Percentiles rank a stretch among this genome's conserved stretches.
phyloP scores from a whole-genome alignment of 2,888 invertebrate species.

The Halocaridina rubra region DNA sequence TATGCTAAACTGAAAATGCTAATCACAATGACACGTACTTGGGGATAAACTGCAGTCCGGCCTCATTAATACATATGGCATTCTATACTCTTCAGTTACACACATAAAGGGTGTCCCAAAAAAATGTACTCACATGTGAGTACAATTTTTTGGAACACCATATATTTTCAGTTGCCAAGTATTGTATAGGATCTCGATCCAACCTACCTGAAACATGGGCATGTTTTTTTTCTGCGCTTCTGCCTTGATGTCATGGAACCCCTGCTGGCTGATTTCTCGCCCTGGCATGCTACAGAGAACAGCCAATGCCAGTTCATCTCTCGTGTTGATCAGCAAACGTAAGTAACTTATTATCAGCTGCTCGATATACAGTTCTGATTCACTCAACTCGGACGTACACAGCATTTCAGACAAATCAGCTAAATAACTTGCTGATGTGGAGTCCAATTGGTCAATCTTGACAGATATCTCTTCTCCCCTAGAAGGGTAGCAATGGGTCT shows the following conservation, averaged over 20 bases:
- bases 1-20: too few species aligned
- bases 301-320: constrained; percentile 60
- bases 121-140: too few species aligned
- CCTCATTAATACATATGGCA: too few species aligned
- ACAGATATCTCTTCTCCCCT: neutral
- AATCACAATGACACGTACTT: too few species aligned
- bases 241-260: constrained; percentile 47
- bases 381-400: neutral
- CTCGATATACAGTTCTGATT: constrained; percentile 36
- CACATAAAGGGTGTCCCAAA: too few species aligned
- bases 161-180: too few species aligned
- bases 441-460: neutral
- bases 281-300: constrained; percentile 53
- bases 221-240: constrained; percentile 51
- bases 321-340: constrained; percentile 55
- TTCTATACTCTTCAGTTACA: too few species aligned
- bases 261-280: constrained; percentile 38
- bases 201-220: constrained; percentile 60
- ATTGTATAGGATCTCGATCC: neutral
- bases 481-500: neutral
- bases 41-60: too few species aligned
- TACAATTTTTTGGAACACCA: too few species aligned
- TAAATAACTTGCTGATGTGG: neutral
- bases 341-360: constrained; percentile 46
- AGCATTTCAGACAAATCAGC: neutral